Evolutionary conservation across 2,888 invertebrate species (phyloP).

Genomic region (Rotaria socialis): DNA sequence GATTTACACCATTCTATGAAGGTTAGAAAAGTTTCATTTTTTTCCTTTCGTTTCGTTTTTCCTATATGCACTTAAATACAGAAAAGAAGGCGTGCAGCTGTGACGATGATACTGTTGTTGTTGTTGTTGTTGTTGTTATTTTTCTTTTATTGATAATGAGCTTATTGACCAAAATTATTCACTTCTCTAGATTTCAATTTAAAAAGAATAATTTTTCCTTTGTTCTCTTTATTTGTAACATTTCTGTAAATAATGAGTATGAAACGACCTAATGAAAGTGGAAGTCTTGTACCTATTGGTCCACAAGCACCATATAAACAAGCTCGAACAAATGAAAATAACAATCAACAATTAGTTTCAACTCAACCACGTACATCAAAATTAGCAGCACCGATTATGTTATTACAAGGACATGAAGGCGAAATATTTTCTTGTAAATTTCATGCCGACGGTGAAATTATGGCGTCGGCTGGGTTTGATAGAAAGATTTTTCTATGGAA

Average conservation of each 20-base stretch:
- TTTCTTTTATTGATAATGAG: not conserved
- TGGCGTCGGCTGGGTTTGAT: slow-evolving; percentile 91
- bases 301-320: not conserved
- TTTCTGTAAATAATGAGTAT: slow-evolving; percentile 5
- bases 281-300: not conserved
- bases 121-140: too few relatives aligned
- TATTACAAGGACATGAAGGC: slow-evolving; percentile 89
- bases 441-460: slow-evolving; percentile 87
- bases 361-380: slow-evolving; percentile 22
- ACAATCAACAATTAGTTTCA: not conserved
- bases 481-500: slow-evolving; percentile 89
- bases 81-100: not conserved
- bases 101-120: too few relatives aligned
- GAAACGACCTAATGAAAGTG: not conserved
- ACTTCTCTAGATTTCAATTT: not conserved
- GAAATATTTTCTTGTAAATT: slow-evolving; percentile 88
- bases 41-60: not conserved
- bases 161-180: not conserved
- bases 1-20: not conserved
- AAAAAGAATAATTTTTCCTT: not conserved
- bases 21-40: not conserved
- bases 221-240: not conserved
- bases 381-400: slow-evolving; percentile 85
- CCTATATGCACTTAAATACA: not conserved
- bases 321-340: not conserved